Percentiles rank a stretch among this genome's conserved stretches.
These are phyloP conservation scores for Campopleginae sp. DNA, from an alignment of 2,888 invertebrate species.

Conservation along the genomic window DNA sequence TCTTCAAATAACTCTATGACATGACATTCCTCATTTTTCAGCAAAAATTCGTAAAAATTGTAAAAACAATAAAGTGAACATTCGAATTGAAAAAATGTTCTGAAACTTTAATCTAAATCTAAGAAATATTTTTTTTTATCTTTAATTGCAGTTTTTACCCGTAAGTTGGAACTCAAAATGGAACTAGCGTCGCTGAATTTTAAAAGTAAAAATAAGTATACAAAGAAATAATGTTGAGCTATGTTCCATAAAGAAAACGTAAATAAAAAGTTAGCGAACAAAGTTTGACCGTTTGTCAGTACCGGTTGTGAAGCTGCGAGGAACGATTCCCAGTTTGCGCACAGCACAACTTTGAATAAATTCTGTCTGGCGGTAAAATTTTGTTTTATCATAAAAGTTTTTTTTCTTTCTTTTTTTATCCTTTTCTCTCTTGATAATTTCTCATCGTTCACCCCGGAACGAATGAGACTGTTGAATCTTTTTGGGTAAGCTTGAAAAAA, in stretches of 20 bases:
- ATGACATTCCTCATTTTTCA: background rate
- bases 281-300: constrained; percentile 29
- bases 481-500: background rate
- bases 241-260: background rate
- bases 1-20: background rate
- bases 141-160: background rate
- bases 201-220: background rate
- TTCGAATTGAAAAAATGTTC: background rate
- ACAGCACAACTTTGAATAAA: background rate
- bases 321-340: no score
- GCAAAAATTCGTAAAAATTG: background rate
- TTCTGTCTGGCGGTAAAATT: background rate
- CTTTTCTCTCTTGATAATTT: background rate
- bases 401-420: background rate
- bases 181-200: background rate
- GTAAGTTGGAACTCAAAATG: background rate
- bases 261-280: constrained; percentile 7
- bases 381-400: background rate
- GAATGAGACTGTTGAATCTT: background rate
- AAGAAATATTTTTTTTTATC: background rate
- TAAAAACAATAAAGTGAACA: background rate
- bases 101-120: background rate
- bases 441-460: background rate
- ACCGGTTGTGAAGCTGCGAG: background rate
- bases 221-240: constrained; percentile 14